Base-by-base conservation (phyloP, 2,113 vertebrate genomes). In the Nesogale talazaci region DNA sequence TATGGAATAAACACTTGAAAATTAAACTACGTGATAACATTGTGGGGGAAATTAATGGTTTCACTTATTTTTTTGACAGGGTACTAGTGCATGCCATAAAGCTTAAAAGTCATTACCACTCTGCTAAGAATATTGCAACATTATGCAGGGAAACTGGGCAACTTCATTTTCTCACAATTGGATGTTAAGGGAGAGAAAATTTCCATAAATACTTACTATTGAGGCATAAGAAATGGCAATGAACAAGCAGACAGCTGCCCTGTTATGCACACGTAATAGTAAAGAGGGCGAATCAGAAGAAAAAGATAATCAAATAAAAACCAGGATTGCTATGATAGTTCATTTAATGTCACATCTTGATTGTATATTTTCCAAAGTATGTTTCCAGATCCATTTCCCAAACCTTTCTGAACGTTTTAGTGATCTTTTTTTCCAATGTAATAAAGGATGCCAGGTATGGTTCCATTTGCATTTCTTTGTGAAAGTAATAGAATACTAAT, bases 261-360 rank as follows among this genome's bases (percentile, higher is more conserved):
- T 52, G 36, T 89, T 38, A 79, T 93, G 52, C 94, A 85, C 46
- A 89, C 91, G 38, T 82, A 86, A 81, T 76, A 95, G 59, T 79
- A 57, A 84, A 67, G 72, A 92, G 79, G 34, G 61, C 90, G 29
- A 82, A 52, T 87, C 11, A 42, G 92, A 94, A 94, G 67, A 42
- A 94, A 36, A 72, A 94, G 96, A 91, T 65, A 95, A 90, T 84
- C 79, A 97, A 95, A 95, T 86, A 88, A 94, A 97, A 95, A 87
- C 65, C 96, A 96, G 95, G 92, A 97, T 81, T 96, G 59, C 76
- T 96, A 97, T 31, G 94, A 96, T 82, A 82, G 97, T 97, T 96
- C 95, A 97, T 97, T 97, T 95, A 96, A 97, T 94, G 90, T n/a
- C 61, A 93, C 97, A 97, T 93, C 94, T 87, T 97, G 88, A 96